Evolutionary conservation across 2,113 vertebrate species (phyloP).

Genomic region (Calidris pugnax): DNA sequence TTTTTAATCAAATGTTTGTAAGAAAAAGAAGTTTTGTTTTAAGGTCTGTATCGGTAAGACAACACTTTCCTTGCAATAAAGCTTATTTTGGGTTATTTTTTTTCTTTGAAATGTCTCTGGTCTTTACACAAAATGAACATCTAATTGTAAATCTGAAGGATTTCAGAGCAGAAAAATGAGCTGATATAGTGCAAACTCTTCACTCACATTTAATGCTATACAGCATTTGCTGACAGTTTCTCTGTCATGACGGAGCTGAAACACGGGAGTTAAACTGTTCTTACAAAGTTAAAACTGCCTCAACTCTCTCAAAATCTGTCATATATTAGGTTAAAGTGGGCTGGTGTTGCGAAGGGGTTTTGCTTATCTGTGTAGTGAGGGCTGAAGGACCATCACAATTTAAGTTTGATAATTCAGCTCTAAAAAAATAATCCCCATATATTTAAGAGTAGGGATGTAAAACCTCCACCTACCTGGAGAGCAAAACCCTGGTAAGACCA

Average conservation of each 20-base stretch:
- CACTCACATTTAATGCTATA: neutral
- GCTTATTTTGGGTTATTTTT: conserved; percentile 78
- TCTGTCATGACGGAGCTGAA: neutral
- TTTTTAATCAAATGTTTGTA: conserved; percentile 73
- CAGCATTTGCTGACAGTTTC: neutral
- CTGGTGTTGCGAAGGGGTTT: neutral
- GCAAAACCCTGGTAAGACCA: neutral
- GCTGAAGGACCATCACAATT: neutral
- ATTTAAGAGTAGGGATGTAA: neutral
- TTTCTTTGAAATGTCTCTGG: neutral
- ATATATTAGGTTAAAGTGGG: neutral
- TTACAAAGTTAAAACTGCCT: neutral
- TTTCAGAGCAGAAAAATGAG: neutral
- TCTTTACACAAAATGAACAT: neutral
- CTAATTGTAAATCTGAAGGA: neutral
- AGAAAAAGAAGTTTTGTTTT: conserved; percentile 65
- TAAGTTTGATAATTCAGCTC: neutral
- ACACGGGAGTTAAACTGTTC: neutral
- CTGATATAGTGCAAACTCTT: neutral
- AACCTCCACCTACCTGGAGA: neutral
- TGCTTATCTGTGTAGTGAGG: neutral
- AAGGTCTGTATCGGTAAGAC: conserved; percentile 69
- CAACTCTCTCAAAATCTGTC: neutral
- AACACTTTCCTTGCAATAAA: conserved; percentile 81
- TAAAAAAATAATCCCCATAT: neutral